Evolutionary conservation across 2,113 vertebrate genomes (phyloP).

Genomic region (Scortum barcoo): DNA sequence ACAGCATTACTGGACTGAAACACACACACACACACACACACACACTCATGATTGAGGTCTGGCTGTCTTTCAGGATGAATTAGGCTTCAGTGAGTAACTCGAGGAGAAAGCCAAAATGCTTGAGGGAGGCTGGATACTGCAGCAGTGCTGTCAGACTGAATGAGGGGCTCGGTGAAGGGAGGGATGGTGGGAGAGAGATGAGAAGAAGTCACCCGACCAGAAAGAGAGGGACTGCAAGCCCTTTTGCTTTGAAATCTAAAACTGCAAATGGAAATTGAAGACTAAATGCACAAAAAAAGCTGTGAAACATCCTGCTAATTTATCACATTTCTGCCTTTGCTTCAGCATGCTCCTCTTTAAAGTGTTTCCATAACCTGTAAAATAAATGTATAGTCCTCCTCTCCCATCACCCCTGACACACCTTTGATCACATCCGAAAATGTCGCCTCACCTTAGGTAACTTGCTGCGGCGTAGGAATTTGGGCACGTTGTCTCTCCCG

Average conservation of each 20-base stretch:
- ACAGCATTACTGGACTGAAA: conserved; percentile 52
- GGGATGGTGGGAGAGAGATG: conserved; percentile 21
- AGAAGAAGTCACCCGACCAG: conserved; percentile 40
- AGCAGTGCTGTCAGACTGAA: conserved; percentile 58
- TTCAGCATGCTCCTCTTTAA: not conserved
- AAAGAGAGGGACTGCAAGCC: conserved; percentile 14
- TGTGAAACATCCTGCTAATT: not conserved
- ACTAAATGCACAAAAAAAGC: not conserved
- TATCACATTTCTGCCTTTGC: not conserved
- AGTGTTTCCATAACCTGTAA: not conserved
- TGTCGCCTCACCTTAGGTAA: conserved; percentile 90
- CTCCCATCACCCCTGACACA: no score
- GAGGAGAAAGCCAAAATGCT: conserved; percentile 67
- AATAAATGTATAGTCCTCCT: no score
- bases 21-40: conserved; percentile 33
- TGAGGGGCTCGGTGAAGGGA: conserved; percentile 26
- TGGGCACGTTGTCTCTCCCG: conserved; percentile 81
- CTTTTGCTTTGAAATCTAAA: conserved; percentile 18
- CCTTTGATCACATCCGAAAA: not conserved
- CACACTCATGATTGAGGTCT: conserved; percentile 42
- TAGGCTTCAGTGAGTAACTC: conserved; percentile 57
- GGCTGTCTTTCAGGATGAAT: conserved; percentile 69
- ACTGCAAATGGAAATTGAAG: not conserved
- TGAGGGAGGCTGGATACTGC: conserved; percentile 48
- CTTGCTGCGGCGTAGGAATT: conserved; percentile 89